Percentiles rank a stretch among this genome's conserved stretches.
Conservation (phyloP, 2,113 vertebrate species). For the Prionailurus viverrinus region DNA sequence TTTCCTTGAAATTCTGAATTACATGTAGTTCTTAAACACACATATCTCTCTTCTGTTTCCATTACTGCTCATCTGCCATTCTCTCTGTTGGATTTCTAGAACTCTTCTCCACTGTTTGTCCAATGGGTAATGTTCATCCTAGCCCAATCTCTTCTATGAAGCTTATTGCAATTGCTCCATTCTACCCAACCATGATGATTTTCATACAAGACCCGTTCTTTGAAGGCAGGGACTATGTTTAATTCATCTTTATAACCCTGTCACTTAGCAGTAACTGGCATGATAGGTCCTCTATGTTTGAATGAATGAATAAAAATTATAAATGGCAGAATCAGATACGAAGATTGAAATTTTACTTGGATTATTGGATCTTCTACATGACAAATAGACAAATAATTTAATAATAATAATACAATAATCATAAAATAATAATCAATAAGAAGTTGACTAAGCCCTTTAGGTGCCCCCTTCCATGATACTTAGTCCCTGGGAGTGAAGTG, state of each 20-base stretch:
- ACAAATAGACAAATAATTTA: not conserved
- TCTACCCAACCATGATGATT: not conserved
- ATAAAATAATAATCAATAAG: slow-evolving; percentile 42
- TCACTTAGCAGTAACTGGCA: not conserved
- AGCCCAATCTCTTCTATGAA: not conserved
- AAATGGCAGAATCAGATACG: not conserved
- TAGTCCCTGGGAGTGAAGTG: not conserved
- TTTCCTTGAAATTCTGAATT: not conserved
- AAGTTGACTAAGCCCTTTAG: not conserved
- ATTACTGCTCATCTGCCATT: not conserved
- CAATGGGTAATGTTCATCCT: not conserved
- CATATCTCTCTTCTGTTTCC: not conserved
- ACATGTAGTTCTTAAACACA: not conserved
- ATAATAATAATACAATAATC: no score
- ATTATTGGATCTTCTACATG: not conserved
- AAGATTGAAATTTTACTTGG: slow-evolving; percentile 22
- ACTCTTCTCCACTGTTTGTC: not conserved
- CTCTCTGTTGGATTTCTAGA: not conserved
- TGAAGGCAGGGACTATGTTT: not conserved
- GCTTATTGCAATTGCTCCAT: not conserved
- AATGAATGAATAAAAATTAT: not conserved
- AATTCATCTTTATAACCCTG: slow-evolving; percentile 2
- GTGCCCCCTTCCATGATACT: not conserved
- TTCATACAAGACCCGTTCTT: slow-evolving; percentile 9
- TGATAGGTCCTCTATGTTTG: not conserved